Percentiles rank a stretch among this genome's conserved stretches.
Evolutionary conservation across 2,797 vertebrate species (phyloP).

Genomic region (Discoglossus pictus): DNA sequence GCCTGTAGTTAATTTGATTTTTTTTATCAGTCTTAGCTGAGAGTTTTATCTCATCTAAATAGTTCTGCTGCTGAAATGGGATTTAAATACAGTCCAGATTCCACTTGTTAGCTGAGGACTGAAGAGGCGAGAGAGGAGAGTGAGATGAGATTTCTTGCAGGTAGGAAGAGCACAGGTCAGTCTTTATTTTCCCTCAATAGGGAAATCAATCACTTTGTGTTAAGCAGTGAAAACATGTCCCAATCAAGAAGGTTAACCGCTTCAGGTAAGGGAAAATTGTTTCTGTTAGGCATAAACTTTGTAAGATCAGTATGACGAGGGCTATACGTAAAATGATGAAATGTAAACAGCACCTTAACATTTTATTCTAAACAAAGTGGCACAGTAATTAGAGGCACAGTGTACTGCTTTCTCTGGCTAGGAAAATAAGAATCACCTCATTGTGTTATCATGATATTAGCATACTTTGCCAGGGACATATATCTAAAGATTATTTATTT

Average conservation of each 20-base stretch:
- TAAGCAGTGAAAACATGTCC: conserved; percentile 1
- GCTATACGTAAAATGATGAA: no score
- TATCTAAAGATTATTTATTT: no score
- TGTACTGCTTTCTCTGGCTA: no score
- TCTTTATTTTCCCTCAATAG: conserved; percentile 34
- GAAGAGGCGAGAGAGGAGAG: conserved; percentile 3
- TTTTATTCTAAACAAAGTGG: no score
- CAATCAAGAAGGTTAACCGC: conserved; percentile 21
- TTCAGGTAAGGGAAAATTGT: conserved; percentile 3
- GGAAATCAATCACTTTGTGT: conserved; percentile 39
- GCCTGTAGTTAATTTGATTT: conserved; percentile 53
- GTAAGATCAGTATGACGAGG: no score
- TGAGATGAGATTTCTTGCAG: conserved; percentile 39
- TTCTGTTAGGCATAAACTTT: no score
- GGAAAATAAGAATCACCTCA: no score
- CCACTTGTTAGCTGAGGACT: conserved; percentile 34
- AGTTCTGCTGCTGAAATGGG: conserved; percentile 57
- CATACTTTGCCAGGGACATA: no score
- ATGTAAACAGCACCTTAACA: no score
- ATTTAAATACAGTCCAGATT: conserved; percentile 53
- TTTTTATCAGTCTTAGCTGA: conserved; percentile 53
- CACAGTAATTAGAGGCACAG: no score
- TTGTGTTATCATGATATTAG: no score
- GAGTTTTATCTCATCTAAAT: conserved; percentile 62
- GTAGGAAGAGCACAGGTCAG: conserved; percentile 32